Evolutionary conservation across 1,140 invertebrate species (phyloP).

Genomic region (Macrobrachium rosenbergii): DNA sequence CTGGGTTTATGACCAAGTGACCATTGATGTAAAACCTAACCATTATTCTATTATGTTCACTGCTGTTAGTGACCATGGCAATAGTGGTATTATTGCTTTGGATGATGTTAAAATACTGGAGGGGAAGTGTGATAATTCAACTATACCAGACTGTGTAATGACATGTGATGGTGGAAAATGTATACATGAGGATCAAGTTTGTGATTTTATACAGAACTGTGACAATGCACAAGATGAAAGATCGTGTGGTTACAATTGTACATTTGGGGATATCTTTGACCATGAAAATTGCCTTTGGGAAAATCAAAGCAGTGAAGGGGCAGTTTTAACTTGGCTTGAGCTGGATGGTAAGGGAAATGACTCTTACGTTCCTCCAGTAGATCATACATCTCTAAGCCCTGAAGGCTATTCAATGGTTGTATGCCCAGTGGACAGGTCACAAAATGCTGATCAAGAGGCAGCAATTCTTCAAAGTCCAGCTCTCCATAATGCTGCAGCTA

Average conservation of each 20-base stretch:
- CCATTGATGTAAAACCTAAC: neutral
- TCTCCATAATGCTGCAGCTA: conserved; percentile 41
- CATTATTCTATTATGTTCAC: conserved; percentile 35
- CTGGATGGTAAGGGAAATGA: conserved; percentile 38
- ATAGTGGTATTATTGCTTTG: conserved; percentile 43
- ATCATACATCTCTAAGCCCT: conserved; percentile 35
- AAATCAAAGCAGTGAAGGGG: neutral
- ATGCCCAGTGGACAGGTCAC: neutral
- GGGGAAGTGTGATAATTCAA: conserved; percentile 30
- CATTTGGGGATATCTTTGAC: conserved; percentile 32
- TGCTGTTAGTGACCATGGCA: conserved; percentile 16
- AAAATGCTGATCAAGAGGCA: conserved; percentile 2
- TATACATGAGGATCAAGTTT: conserved; percentile 51
- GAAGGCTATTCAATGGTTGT: conserved; percentile 51
- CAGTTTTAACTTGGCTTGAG: conserved; percentile 2
- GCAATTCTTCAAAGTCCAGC: conserved; percentile 43
- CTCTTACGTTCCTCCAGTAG: conserved; percentile 41
- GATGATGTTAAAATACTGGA: conserved; percentile 35
- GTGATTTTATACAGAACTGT: conserved; percentile 51
- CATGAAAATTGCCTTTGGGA: conserved; percentile 36
- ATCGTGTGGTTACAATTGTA: conserved; percentile 59
- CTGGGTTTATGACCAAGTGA: conserved; percentile 44
- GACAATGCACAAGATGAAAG: conserved; percentile 42
- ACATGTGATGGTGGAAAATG: conserved; percentile 42
- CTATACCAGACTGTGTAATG: conserved; percentile 41